phyloP scores from a whole-genome alignment of 2,113 vertebrate genomes.

The Sterna hirundo region DNA sequence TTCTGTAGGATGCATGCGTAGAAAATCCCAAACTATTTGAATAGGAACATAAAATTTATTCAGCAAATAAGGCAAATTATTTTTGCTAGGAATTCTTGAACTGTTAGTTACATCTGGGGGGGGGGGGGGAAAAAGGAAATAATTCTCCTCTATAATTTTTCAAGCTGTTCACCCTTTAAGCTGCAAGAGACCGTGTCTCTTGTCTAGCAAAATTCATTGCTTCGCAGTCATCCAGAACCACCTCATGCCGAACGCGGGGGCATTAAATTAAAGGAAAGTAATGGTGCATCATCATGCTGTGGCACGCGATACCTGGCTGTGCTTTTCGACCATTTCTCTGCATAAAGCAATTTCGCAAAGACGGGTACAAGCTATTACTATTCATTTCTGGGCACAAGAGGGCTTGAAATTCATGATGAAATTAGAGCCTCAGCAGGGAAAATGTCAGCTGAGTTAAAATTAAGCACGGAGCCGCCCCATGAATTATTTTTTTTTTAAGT shows the following conservation, averaged over 20 bases:
- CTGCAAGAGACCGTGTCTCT: neutral
- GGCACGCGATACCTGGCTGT: conserved; percentile 28
- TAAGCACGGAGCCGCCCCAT: neutral
- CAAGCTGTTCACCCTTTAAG: neutral
- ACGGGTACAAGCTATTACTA: neutral
- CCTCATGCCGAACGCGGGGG: neutral
- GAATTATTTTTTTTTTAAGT: neutral
- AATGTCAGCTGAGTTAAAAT: neutral
- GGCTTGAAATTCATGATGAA: conserved; percentile 8
- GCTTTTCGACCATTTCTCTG: conserved; percentile 33
- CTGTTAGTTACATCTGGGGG: neutral
- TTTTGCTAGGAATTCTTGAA: neutral
- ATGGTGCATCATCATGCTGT: conserved; percentile 56
- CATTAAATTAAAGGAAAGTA: conserved; percentile 8
- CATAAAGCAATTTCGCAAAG: neutral
- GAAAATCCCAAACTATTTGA: neutral
- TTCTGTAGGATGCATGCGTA: neutral
- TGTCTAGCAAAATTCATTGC: conserved; percentile 9
- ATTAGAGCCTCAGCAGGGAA: neutral
- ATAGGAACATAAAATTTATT: neutral
- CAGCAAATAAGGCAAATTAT: neutral
- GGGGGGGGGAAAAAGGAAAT: neutral
- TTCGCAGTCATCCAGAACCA: conserved; percentile 12
- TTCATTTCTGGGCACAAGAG: conserved; percentile 19
- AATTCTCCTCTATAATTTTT: neutral